These are phyloP conservation scores for Bolborhynchus lineola DNA, from an alignment of 2,113 vertebrate genomes.

Conservation along the genomic window DNA sequence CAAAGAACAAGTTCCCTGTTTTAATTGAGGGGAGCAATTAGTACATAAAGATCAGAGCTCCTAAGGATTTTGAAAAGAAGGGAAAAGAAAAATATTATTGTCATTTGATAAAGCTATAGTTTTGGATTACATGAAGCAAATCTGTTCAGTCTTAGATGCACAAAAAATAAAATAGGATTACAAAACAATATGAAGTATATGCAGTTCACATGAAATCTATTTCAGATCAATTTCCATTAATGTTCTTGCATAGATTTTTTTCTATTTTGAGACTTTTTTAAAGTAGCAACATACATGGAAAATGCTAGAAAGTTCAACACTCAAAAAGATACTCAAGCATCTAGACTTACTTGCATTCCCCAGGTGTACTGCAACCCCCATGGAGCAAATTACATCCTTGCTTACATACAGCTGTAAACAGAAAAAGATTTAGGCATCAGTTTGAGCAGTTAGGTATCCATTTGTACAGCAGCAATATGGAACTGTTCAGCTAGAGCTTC, in stretches of 20 bases:
- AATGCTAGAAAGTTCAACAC: neutral
- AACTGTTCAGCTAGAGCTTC: neutral
- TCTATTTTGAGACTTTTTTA: neutral
- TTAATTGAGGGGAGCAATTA: neutral
- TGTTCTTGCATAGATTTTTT: neutral
- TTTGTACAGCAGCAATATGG: neutral
- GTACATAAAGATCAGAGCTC: neutral
- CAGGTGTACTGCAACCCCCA: conserved; percentile 81
- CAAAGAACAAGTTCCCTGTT: neutral
- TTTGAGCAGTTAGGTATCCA: neutral
- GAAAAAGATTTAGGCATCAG: neutral
- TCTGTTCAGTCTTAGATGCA: neutral
- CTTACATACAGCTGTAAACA: conserved; percentile 87
- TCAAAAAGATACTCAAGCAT: neutral
- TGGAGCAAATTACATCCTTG: conserved; percentile 89
- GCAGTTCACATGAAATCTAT: neutral
- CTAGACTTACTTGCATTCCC: conserved; percentile 90
- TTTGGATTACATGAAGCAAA: neutral
- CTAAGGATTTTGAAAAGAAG: neutral
- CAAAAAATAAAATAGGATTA: neutral
- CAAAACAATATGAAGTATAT: neutral
- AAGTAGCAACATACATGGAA: neutral
- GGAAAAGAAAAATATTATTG: neutral
- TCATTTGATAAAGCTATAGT: neutral
- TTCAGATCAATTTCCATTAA: neutral